These are phyloP conservation scores for Mactromeris polynyma DNA, from an alignment of 2,888 invertebrate genomes.

Conservation along the genomic window DNA sequence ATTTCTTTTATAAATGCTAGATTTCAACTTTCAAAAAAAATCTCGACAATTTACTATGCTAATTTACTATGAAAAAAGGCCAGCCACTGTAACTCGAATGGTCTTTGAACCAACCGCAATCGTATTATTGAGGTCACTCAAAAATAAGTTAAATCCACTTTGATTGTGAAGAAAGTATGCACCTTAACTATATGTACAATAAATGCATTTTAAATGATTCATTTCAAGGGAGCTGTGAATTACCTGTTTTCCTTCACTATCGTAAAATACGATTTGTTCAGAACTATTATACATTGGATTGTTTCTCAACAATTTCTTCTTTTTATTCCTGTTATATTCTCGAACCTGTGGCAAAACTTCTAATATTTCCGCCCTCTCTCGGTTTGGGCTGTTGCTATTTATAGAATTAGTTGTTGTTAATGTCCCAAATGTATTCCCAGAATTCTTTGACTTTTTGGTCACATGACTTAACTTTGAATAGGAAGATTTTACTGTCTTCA, in stretches of 20 bases:
- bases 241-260: constrained; percentile 40
- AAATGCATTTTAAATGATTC: not conserved
- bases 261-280: constrained; percentile 53
- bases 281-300: constrained; percentile 45
- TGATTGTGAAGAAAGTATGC: too few species aligned
- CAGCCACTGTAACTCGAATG: too few species aligned
- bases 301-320: constrained; percentile 4
- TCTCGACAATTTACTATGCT: too few species aligned
- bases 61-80: too few species aligned
- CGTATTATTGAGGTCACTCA: too few species aligned
- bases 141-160: too few species aligned
- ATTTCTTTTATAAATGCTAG: too few species aligned
- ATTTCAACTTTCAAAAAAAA: too few species aligned
- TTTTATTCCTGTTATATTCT: constrained; percentile 46
- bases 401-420: not conserved
- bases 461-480: constrained; percentile 15
- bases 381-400: constrained; percentile 27
- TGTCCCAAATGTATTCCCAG: constrained; percentile 5
- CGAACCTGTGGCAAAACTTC: constrained; percentile 52
- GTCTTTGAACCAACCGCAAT: too few species aligned
- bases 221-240: too few species aligned
- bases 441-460: constrained; percentile 27
- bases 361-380: constrained; percentile 39
- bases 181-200: too few species aligned
- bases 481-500: constrained; percentile 31